Conservation (phyloP, 2,888 invertebrate species). For the Bellardia pandia region DNA sequence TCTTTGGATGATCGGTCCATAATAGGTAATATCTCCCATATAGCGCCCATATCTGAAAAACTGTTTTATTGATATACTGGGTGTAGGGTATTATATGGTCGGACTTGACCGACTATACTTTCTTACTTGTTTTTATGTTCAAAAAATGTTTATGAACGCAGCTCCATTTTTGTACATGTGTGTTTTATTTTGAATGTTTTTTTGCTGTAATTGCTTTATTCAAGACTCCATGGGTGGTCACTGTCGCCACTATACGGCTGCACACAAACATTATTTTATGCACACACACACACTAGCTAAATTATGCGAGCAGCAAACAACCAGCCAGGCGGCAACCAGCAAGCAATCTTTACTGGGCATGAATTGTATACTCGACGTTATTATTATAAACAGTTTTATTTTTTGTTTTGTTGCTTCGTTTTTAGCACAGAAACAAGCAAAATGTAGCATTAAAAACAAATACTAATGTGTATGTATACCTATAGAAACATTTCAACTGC, state of each 20-base stretch:
- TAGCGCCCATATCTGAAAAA: too few species aligned
- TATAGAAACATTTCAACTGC: constrained; percentile 19
- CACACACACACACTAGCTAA: constrained; percentile 13
- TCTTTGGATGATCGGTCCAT: too few species aligned
- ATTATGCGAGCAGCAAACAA: constrained; percentile 16
- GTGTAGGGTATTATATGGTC: too few species aligned
- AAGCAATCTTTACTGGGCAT: constrained; percentile 17
- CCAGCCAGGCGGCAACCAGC: constrained; percentile 15
- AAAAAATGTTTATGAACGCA: constrained; percentile 39
- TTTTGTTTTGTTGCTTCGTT: not conserved
- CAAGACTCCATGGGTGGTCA: constrained; percentile 73
- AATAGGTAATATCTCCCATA: too few species aligned
- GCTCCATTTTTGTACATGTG: constrained; percentile 21
- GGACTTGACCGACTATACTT: too few species aligned
- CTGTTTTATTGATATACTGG: too few species aligned
- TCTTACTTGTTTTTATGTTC: constrained; percentile 27
- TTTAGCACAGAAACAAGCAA: constrained; percentile 37
- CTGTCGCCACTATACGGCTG: constrained; percentile 74
- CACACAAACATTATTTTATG: constrained; percentile 36
- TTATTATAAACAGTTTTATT: constrained; percentile 49
- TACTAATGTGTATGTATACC: not conserved
- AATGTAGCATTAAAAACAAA: not conserved
- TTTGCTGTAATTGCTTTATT: constrained; percentile 45
- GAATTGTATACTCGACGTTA: constrained; percentile 29
- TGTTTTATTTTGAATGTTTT: not conserved